Base-by-base conservation (phyloP, 2,888 invertebrate species). In the Pristionchus entomophagus region DNA sequence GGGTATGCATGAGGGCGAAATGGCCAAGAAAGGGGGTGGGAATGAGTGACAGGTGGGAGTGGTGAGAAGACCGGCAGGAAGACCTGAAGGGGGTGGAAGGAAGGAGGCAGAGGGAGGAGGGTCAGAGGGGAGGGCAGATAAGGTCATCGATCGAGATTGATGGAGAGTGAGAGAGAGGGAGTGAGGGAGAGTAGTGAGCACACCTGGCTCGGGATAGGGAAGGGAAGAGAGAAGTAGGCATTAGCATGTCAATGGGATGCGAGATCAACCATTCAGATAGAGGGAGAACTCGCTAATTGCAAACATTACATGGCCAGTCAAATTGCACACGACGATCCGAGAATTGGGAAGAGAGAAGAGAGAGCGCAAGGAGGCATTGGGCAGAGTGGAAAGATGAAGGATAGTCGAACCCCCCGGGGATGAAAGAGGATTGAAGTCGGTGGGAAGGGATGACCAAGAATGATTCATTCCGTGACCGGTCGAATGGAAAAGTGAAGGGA, bases 1-100 rank as follows among this genome's bases (percentile, higher is more conserved):
- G 82, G 49, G 51, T 80, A 80, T 80, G 78, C 78, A 80, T 80
- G 51, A 35, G 32, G 26, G 78, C n/a, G 78, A 80, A 80, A 51
- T 73, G 73, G 73, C 56, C 51, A 78, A 32, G 56, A 80, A 80
- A 59, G 59, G 56, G 45, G 32, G n/a, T n/a, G n/a, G 35, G 62
- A 82, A 62, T 82, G 82, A 82, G 82, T 82, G 82, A 82, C 62
- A 82, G 62, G 49, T 51, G 78, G 32, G 78, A 32, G n/a, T n/a
- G n/a, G n/a, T n/a, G 78, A 32, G 78, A 80, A 51, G 51, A 51
- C 51, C 51, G 51, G 41, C 51, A 80, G 51, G 78, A 65, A 35
- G 35, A 29, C 65, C 32, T 29, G 41, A 49, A 51, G 78, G 45
- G 45, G n/a, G 26, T 1, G n/a, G 6, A 49, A 51, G 26, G 29